These are phyloP conservation scores for Cairina moschata DNA, from an alignment of 2,113 vertebrate species.

Conservation along the genomic window DNA sequence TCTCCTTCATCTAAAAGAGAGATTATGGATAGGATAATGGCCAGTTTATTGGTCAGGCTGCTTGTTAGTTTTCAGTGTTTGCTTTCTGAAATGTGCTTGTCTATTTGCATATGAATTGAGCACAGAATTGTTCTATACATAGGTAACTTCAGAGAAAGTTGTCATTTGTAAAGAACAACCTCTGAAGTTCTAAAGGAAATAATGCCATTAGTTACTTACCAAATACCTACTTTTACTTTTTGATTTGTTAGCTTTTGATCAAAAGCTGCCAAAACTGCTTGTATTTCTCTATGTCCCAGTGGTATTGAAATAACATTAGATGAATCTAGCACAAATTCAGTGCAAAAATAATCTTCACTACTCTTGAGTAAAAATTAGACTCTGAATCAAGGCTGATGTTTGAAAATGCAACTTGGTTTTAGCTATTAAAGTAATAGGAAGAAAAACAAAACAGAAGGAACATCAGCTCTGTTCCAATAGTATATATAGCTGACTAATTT, in stretches of 20 bases:
- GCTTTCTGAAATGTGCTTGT: background rate
- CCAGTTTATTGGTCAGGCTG: background rate
- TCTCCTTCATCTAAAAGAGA: background rate
- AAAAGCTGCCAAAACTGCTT: background rate
- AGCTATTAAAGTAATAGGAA: background rate
- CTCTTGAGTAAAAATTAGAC: background rate
- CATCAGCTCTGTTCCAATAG: background rate
- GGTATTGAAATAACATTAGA: background rate
- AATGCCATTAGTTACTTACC: background rate
- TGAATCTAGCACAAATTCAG: background rate
- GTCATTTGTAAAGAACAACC: background rate
- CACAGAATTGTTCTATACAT: background rate
- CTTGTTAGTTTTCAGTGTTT: background rate
- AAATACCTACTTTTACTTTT: background rate
- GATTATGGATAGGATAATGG: background rate
- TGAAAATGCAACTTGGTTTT: background rate
- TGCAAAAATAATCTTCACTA: background rate
- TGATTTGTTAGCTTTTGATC: background rate
- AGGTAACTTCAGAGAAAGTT: background rate
- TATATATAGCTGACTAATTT: constrained; percentile 33
- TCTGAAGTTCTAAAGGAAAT: background rate
- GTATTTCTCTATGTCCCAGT: background rate
- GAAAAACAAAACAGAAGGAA: background rate
- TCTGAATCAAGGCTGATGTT: background rate
- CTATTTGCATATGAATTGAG: background rate